Base-by-base conservation (phyloP, 2,797 vertebrate genomes). In the Balearica regulorum region DNA sequence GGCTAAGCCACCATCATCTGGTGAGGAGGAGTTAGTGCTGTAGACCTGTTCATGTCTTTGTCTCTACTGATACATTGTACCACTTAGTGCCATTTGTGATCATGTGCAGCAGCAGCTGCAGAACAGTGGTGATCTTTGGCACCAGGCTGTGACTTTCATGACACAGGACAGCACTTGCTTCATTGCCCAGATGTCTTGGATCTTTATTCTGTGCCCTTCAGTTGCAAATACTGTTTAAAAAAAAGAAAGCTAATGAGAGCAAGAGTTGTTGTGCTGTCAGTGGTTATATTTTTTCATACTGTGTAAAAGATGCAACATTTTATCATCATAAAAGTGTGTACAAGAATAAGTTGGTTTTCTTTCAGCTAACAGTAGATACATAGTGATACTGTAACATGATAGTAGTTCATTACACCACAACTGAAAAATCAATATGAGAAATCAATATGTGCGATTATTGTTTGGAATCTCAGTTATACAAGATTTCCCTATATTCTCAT, bases 121-220 rank as follows among this genome's bases (percentile, higher is more conserved):
- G 49, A 92, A 51, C 51, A 77, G 81, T 89, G 90, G 35, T 86
- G 83, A 69, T 89, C 61, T 92, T 92, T 95, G 62, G 77, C 90
- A 79, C 92, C 86, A 93, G 93, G 57, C 84, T 80, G 54, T 87
- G 87, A 89, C 65, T 91, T 66, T 76, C 48, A 64, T 95, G 90
- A 83, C 87, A 61, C 48, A 64, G 84, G 82, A 85, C 75, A 20
- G 41, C 61, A 53, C 57, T 96, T 94, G 72, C 84, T 94, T 93
- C 83, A 83, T 89, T 87, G 79, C 64, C 73, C 94, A 96, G 94
- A 79, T 96, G 75, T 85, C 57, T 75, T 68, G 33, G 21, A 16
- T 75, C 64, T 88, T 86, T 81, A 87, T 87, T 89, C 54, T 90
- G 1, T 51, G 48, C 16, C 35, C 49, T 85, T 79, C 60, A 82